Base-by-base conservation (phyloP, 2,888 invertebrate genomes). In the Rhingia campestris region DNA sequence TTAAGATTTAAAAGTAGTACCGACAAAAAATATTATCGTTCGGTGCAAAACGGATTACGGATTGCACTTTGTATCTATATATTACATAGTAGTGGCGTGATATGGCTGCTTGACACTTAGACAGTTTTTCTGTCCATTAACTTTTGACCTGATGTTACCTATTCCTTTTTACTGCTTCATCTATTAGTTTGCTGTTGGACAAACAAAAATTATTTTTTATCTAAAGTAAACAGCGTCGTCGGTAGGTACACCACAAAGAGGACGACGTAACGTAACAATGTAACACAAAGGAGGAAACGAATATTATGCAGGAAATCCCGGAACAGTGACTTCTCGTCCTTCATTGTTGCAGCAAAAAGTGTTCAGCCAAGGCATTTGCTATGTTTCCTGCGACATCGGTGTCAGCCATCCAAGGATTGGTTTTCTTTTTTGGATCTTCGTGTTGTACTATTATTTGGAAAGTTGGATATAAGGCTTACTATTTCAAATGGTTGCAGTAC, bases 291-390 rank as follows among this genome's bases (percentile, higher is more conserved):
- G 61, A 81, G 77, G 66, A 72, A 77, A 73, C 72, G 81, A 82
- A 82, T 82, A 77, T 82, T 82, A 77, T 82, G 66, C 81, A 77
- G 81, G 81, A 82, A 73, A 72, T 82, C 77, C 66, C 39, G 14
- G 61, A 77, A 77, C 77, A 67, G 67, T 66, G 74, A 69, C 67
- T 80, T 67, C 67, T 74, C 61, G 56, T 66, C 47, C 72, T 73
- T 77, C 61, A 82, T 82, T 82, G 77, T 72, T 64, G 72, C 81
- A 77, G 77, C 66, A 77, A 82, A 82, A 82, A 82, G 56, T 77
- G 77, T 77, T 82, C 77, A 63, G 59, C 72, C 73, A 73, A 72
- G 64, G 81, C 69, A 69, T 81, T 81, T 75, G 75, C 64, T 64
- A 56, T 69, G 74, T 72, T 77, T 82, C 66, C 81, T 72, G 77